Base-by-base conservation (phyloP, 2,113 vertebrate genomes). In the Peromyscus polionotus region DNA sequence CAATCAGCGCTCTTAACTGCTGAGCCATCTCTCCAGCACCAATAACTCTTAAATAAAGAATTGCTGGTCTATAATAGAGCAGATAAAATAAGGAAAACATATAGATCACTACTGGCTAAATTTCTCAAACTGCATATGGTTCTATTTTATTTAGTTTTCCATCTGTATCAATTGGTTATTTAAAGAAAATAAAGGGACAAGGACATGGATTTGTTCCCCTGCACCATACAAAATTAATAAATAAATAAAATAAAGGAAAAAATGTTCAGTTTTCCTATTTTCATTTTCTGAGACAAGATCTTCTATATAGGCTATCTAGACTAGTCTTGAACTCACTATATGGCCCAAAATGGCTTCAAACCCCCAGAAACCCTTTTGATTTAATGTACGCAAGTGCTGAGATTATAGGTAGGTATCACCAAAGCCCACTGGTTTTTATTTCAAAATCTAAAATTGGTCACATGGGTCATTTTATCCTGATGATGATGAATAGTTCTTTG, bases 61-160 rank as follows among this genome's bases (percentile, higher is more conserved):
- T 3, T 83, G 51, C 17, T 86, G n/a, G 31, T 48, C 96, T 88
- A 48, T 48, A 73, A 61, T 67, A 87, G 84, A 93, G 92, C 10
- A 67, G 12, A 93, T 65, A 7, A 93, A 85, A 95, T 0, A 20
- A 83, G 26, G 33, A 90, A 87, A 48, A 75, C 17, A 87, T 3
- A 63, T 16, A 86, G 33, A 81, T 70, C 33, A 80, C 54, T 39
- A 93, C 42, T 67, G 80, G 63, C 7, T 93, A 72, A 79, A n/a
- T 88, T 79, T 97, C 12, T 91, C 9, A 96, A 96, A 77, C 9
- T 87, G 36, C 20, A 83, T 51, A 45, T 83, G 72, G 22, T 24
- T 94, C 65, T 91, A 89, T 80, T 70, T 95, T 90, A 92, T 88
- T 80, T 95, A 81, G 28, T 59, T 89, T 54, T 94, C 83, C 42